A percentile compares a stretch with the other conserved stretches of the same genome.
These are phyloP conservation scores for Apostichopus californicus DNA, from an alignment of 35 echinoderm and acorn worm species.

Conservation along the genomic window DNA sequence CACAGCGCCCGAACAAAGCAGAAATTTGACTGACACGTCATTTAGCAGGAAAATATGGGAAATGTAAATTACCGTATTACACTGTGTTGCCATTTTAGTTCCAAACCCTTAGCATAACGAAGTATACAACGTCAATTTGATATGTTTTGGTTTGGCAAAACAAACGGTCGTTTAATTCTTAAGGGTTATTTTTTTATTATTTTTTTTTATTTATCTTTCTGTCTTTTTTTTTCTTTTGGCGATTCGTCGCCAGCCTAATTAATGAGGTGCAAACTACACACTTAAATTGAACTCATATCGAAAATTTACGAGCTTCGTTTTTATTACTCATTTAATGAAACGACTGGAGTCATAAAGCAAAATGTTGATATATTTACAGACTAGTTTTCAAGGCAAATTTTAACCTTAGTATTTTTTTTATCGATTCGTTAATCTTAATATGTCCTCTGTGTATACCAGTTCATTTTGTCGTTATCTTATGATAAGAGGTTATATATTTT, in stretches of 20 bases:
- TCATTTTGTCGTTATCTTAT: too few species aligned
- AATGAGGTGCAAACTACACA: slow-evolving; percentile 31
- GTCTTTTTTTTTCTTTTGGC: background rate
- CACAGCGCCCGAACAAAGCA: too few species aligned
- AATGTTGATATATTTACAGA: slow-evolving; percentile 22
- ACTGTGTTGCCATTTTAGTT: too few species aligned
- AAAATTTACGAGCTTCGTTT: background rate
- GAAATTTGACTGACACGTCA: too few species aligned
- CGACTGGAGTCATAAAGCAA: background rate
- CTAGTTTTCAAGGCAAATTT: background rate
- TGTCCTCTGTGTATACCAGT: slow-evolving; percentile 27
- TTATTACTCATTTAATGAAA: slow-evolving; percentile 34
- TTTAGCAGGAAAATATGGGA: too few species aligned
- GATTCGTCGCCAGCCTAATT: slow-evolving; percentile 10
- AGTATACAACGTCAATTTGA: too few species aligned
- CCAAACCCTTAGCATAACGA: too few species aligned
- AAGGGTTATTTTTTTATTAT: too few species aligned
- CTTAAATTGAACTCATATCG: slow-evolving; percentile 23
- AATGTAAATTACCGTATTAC: too few species aligned
- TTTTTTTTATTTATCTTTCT: background rate
- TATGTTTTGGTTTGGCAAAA: too few species aligned
- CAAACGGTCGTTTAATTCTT: too few species aligned
- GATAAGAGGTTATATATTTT: too few species aligned
- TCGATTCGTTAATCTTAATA: slow-evolving; percentile 15
- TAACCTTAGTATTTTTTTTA: background rate